Conservation (phyloP, 2,113 vertebrate species). For the Centropus bengalensis region DNA sequence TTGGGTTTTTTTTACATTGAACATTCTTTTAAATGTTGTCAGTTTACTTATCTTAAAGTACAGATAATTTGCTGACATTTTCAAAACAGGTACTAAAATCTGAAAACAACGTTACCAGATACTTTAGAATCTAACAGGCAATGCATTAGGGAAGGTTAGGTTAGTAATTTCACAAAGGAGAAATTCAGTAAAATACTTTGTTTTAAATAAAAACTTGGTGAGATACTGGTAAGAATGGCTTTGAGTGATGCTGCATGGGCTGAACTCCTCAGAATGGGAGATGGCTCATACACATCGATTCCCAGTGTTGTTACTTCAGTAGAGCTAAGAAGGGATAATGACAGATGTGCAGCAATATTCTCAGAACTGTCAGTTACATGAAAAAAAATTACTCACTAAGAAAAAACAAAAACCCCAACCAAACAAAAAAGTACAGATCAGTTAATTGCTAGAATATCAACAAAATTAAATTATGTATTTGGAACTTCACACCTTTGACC, state of each 20-base stretch:
- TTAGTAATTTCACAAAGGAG: background rate
- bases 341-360: background rate
- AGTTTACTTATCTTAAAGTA: background rate
- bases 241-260: background rate
- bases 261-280: background rate
- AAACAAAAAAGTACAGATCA: background rate
- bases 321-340: background rate
- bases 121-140: background rate
- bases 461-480: background rate
- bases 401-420: background rate
- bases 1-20: accelerated
- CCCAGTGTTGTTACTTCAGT: accelerated
- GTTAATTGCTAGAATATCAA: background rate
- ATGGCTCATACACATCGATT: background rate
- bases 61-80: background rate
- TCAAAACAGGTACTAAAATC: background rate
- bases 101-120: background rate
- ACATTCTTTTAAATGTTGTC: background rate
- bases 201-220: background rate
- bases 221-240: background rate
- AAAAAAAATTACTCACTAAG: background rate
- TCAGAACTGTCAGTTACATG: background rate
- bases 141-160: background rate
- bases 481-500: background rate
- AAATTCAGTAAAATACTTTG: accelerated